phyloP scores from a whole-genome alignment of 1,140 invertebrate species.

The Pararge aegeria region DNA sequence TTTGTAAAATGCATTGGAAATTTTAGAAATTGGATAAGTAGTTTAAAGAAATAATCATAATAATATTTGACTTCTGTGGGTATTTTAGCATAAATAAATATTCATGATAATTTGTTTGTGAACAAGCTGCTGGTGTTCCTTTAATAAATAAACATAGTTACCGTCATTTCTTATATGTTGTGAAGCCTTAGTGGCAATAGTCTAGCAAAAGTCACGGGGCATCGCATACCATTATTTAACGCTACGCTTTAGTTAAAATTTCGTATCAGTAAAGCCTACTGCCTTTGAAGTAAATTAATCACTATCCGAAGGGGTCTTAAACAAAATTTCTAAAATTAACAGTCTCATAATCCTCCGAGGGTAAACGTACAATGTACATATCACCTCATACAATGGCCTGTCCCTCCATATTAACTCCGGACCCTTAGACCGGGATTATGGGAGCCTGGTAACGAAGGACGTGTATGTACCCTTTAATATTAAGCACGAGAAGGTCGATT shows the following conservation, averaged over 20 bases:
- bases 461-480: slow-evolving; percentile 23
- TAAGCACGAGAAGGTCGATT: slow-evolving; percentile 8
- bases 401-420: slow-evolving; percentile 60
- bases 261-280: background rate
- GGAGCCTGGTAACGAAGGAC: slow-evolving; percentile 44
- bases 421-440: slow-evolving; percentile 48
- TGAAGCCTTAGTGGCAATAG: too few species aligned
- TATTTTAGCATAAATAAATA: too few species aligned
- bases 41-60: too few species aligned
- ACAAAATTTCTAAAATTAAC: slow-evolving; percentile 53
- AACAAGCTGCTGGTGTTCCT: too few species aligned
- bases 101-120: too few species aligned
- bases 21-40: too few species aligned
- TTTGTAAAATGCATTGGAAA: too few species aligned
- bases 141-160: too few species aligned
- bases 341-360: slow-evolving; percentile 50
- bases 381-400: slow-evolving; percentile 54
- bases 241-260: background rate
- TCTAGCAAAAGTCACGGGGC: too few species aligned
- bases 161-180: too few species aligned
- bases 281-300: slow-evolving; percentile 4
- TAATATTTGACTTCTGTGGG: too few species aligned
- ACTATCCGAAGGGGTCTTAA: background rate
- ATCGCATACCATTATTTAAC: too few species aligned
- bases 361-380: slow-evolving; percentile 43